phyloP scores from a whole-genome alignment of 1,140 invertebrate genomes.

The Lepidostoma basale region DNA sequence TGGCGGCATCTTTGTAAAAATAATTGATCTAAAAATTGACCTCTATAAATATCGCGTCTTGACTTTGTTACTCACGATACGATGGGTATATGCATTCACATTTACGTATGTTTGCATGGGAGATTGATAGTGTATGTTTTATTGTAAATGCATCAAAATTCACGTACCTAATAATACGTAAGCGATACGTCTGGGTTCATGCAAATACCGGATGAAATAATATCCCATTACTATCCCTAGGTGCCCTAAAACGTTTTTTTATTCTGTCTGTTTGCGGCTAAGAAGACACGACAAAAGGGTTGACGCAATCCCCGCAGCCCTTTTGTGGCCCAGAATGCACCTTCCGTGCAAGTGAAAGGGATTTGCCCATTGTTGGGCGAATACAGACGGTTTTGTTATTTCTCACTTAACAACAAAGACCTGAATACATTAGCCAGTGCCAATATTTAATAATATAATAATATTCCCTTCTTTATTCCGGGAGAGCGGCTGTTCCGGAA shows the following conservation, averaged over 20 bases:
- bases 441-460: slow-evolving; percentile 40
- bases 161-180: too few species aligned
- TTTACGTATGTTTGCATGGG: too few species aligned
- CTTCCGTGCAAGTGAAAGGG: slow-evolving; percentile 29
- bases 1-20: too few species aligned
- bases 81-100: too few species aligned
- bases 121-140: too few species aligned
- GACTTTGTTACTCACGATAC: too few species aligned
- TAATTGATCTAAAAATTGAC: too few species aligned
- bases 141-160: too few species aligned
- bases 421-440: slow-evolving; percentile 39
- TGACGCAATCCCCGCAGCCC: background rate
- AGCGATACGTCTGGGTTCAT: background rate
- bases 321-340: background rate
- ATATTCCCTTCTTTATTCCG: slow-evolving; percentile 1
- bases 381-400: slow-evolving; percentile 28
- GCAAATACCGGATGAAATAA: background rate
- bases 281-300: slow-evolving; percentile 10
- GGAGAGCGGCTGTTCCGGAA: slow-evolving; percentile 3
- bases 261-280: slow-evolving; percentile 22
- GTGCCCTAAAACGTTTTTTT: slow-evolving; percentile 17
- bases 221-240: background rate
- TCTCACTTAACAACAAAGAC: slow-evolving; percentile 40
- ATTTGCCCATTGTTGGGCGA: slow-evolving; percentile 23
- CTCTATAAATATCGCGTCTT: too few species aligned